Conservation (phyloP, 2,113 vertebrate genomes). For the Indicator maculatus region DNA sequence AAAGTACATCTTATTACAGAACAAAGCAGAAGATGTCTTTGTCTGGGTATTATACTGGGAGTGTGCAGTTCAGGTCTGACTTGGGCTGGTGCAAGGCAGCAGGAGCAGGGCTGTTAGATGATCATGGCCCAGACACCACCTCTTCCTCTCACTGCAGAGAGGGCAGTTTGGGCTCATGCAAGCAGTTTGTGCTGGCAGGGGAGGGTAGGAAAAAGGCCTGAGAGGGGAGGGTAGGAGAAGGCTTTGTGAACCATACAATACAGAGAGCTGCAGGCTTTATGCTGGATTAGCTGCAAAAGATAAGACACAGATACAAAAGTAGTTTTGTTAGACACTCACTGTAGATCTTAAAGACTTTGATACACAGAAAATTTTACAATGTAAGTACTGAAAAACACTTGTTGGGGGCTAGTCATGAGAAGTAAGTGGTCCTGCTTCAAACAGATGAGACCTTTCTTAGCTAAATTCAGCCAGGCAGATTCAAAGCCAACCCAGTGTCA, state of each 20-base stretch:
- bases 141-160: neutral
- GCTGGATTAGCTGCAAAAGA: neutral
- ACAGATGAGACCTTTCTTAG: neutral
- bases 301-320: neutral
- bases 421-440: neutral
- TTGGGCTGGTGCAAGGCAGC: neutral
- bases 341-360: neutral
- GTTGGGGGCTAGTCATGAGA: neutral
- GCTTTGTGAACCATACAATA: fast-evolving
- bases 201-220: neutral
- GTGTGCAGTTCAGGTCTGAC: neutral
- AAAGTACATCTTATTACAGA: neutral
- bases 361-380: neutral
- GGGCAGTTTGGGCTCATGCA: fast-evolving
- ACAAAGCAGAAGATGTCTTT: neutral
- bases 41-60: neutral
- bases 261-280: neutral
- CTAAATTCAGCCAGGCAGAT: neutral
- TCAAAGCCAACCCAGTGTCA: neutral
- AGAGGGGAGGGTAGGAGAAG: neutral
- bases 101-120: neutral
- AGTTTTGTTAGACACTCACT: neutral
- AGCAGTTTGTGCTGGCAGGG: neutral
- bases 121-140: neutral
- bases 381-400: neutral